Percentiles rank a stretch among this genome's conserved stretches.
These are phyloP conservation scores for Tiliacea aurago DNA, from an alignment of 2,888 invertebrate species.

Conservation along the genomic window DNA sequence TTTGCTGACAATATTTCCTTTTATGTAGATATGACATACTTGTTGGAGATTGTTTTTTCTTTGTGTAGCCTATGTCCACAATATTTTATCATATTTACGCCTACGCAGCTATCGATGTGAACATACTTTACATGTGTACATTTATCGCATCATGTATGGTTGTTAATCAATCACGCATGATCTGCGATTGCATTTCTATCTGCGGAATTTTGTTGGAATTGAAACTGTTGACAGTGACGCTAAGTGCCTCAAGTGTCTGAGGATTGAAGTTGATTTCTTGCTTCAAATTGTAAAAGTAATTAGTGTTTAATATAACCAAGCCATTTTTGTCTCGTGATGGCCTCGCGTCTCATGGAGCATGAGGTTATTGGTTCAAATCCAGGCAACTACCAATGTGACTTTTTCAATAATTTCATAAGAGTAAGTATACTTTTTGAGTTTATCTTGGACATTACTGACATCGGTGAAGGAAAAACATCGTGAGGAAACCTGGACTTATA, in stretches of 20 bases:
- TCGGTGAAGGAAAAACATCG: not conserved
- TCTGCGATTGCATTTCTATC: conserved; percentile 47
- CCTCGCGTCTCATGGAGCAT: not conserved
- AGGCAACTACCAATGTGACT: not conserved
- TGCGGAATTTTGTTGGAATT: conserved; percentile 35
- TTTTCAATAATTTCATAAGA: not conserved
- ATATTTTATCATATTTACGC: conserved; percentile 26
- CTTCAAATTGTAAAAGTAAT: not conserved
- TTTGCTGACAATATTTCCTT: conserved; percentile 46
- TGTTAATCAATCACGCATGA: conserved; percentile 46
- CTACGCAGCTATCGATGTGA: conserved; percentile 13
- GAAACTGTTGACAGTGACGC: conserved; percentile 12
- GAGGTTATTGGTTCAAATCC: not conserved
- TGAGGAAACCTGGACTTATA: not conserved
- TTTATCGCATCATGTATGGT: conserved; percentile 19
- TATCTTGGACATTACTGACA: not conserved
- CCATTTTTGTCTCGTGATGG: not conserved
- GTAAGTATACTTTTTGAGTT: not conserved
- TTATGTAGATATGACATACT: conserved; percentile 45
- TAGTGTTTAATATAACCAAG: too few relatives aligned
- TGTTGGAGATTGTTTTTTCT: conserved; percentile 23
- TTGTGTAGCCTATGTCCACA: conserved; percentile 23
- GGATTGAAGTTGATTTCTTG: not conserved
- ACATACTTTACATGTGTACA: not conserved
- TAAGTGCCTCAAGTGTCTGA: not conserved